Base-by-base conservation (phyloP, 2,113 vertebrate species). In the Chinchilla lanigera region DNA sequence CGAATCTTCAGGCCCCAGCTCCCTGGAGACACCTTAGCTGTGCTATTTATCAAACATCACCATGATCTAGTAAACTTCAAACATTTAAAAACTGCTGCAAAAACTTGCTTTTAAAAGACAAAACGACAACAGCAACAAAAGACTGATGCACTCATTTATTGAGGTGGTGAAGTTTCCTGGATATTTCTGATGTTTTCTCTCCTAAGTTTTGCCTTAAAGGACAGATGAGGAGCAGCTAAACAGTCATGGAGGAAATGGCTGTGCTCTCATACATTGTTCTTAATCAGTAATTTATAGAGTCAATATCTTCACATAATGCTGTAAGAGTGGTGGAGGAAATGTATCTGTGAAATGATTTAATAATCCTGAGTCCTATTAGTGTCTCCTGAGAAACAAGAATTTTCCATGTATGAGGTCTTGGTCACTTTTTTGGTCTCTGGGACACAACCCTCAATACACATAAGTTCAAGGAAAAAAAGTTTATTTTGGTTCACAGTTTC, bases 241-340 rank as follows among this genome's bases (percentile, higher is more conserved):
- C 38, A 17, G 86, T 90, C 38, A 60, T 41, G n/a, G 61, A 89
- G 16, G 58, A 82, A 95, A 60, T 82, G 75, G 1, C 56, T 75
- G 4, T 33, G 7, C n/a, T 9, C 65, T 93, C 81, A n/a, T 50
- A 75, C 30, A 54, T 92, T 85, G 33, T 82, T 95, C 90, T 93
- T 65, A 78, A 73, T 77, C 58, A 82, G 16, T 95, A 71, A 93
- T 95, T 94, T 89, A 93, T 89, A 44, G 73, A 89, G 26, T 80
- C 89, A 93, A 86, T 83, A 17, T 67, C 38, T 52, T 77, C 41
- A 90, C 41, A 86, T 50, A 91, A 91, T 78, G 26, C 2, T 94
- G 78, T 94, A 60, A 60, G 33, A 91, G 86, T 69, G 13, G n/a
- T 91, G 50, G 93, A 60, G 92, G 89, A 75, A 85, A 81, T 78